Percentiles rank a stretch among this genome's conserved stretches.
Conservation (phyloP, 2,113 vertebrate genomes). For the Merops nubicus region DNA sequence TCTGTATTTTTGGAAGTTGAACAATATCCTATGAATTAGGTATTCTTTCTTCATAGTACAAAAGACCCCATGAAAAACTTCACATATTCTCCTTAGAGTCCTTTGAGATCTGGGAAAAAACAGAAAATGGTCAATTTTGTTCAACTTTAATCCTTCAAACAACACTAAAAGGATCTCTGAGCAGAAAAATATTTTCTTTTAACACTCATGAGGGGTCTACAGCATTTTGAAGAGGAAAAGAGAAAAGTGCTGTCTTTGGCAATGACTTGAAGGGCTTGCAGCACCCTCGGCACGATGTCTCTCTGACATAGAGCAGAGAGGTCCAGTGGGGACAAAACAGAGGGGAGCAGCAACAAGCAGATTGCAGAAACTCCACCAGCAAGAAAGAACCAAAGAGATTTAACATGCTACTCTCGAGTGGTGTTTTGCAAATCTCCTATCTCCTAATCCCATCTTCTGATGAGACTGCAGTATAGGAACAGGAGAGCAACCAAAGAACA, state of each 20-base stretch:
- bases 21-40: background rate
- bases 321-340: accelerated
- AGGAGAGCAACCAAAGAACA: background rate
- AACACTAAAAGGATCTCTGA: background rate
- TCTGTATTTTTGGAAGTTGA: background rate
- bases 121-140: background rate
- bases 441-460: background rate
- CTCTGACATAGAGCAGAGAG: background rate
- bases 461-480: background rate
- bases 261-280: background rate
- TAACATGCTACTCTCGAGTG: background rate
- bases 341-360: background rate
- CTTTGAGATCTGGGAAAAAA: background rate
- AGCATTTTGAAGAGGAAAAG: background rate
- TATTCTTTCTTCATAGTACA: background rate
- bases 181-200: background rate
- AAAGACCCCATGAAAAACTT: background rate
- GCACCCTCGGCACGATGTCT: background rate
- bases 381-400: background rate
- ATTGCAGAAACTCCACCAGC: background rate
- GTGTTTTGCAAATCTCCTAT: background rate
- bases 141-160: background rate
- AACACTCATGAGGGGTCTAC: background rate
- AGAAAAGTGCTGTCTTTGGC: background rate
- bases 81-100: background rate